Evolutionary conservation across 2,113 vertebrate genomes (phyloP).

Genomic region (Scolopax mira): DNA sequence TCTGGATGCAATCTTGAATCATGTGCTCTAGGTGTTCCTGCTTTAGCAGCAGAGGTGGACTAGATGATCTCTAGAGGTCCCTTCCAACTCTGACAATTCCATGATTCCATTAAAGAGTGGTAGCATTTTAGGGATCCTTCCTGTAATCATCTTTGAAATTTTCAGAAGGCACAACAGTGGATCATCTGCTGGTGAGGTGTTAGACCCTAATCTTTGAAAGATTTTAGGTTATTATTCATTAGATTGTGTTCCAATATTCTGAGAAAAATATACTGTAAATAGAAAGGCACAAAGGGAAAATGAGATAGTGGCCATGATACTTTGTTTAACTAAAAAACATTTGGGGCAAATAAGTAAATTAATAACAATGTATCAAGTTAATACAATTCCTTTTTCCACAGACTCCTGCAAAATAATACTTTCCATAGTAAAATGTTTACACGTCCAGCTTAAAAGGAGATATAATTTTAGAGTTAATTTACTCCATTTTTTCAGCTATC

Average conservation of each 20-base stretch:
- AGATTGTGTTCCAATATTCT: not conserved
- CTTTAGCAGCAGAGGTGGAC: too few relatives aligned
- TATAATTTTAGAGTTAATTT: not conserved
- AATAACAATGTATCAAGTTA: rapidly evolving
- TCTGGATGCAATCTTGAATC: too few relatives aligned
- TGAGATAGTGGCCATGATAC: not conserved
- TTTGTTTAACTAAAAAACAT: not conserved
- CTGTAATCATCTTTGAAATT: not conserved
- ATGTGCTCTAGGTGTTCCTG: too few relatives aligned
- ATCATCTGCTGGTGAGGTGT: not conserved
- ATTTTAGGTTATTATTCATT: not conserved
- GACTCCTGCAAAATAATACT: not conserved
- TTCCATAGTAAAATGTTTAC: not conserved
- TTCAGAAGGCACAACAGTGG: not conserved
- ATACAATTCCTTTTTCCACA: not conserved
- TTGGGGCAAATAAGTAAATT: not conserved
- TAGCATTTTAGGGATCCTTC: not conserved
- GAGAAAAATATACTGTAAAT: not conserved
- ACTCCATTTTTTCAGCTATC: not conserved
- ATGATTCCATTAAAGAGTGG: not conserved
- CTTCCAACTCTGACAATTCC: too few relatives aligned
- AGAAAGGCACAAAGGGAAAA: not conserved
- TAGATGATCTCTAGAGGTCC: too few relatives aligned
- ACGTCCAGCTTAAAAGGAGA: not conserved
- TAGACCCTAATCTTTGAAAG: not conserved